phyloP scores from a whole-genome alignment of 2,797 vertebrate species.

The Micromesistius poutassou region DNA sequence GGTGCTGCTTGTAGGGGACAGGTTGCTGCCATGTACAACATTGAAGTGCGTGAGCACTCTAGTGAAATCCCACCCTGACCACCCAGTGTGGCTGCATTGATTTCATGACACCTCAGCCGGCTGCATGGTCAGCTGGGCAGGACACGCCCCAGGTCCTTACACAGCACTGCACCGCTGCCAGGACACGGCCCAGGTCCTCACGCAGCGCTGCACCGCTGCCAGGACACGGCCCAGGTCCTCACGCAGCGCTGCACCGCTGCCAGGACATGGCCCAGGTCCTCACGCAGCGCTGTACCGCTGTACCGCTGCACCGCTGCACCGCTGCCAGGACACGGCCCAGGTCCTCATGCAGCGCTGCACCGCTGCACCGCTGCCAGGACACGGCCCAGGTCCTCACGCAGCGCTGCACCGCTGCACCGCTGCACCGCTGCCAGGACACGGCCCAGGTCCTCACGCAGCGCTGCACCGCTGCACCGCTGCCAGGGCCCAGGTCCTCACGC shows the following conservation, averaged over 20 bases:
- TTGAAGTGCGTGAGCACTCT: background rate
- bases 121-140: slow-evolving; percentile 5
- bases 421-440: too few species aligned
- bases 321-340: background rate
- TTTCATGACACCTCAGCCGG: slow-evolving; percentile 25
- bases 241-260: too few species aligned
- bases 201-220: too few species aligned
- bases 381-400: background rate
- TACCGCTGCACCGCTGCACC: too few species aligned
- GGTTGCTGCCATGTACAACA: background rate
- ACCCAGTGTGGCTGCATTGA: slow-evolving; percentile 17
- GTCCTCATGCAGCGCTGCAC: too few species aligned
- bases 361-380: too few species aligned
- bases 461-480: too few species aligned
- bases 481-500: background rate
- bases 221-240: too few species aligned
- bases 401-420: too few species aligned
- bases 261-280: background rate
- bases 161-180: too few species aligned
- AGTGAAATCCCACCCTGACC: background rate
- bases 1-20: background rate
- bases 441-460: background rate
- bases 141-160: background rate
- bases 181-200: background rate
- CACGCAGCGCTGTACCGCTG: too few species aligned